Evolutionary conservation across 2,797 vertebrate species (phyloP), one percentile per base, ranked within the genome.

Genomic region (Yasuhikotakia modesta): DNA sequence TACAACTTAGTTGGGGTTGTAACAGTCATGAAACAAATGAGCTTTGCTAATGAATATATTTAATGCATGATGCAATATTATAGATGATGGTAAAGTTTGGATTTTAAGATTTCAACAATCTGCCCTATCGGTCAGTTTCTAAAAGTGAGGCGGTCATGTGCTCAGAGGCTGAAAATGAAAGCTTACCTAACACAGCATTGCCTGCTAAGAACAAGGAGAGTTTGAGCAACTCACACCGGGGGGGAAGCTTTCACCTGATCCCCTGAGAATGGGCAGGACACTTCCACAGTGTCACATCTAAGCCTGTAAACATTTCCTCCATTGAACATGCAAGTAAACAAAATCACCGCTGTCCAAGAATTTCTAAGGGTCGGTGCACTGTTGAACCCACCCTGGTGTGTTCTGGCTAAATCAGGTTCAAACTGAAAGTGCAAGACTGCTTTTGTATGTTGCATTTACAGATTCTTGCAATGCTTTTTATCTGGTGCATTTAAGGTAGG

Each of bases 261-360:
- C 91, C 92, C 73, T 81, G 91, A 90, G 93, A 91, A 88, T 88
- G 92, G 91, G 93, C 86, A 89, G 89, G 89, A 88, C 85, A 82
- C 85, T 91, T 92, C 90, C 90, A 92, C 85, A 73, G 67, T 91
- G 88, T 90, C 86, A 90, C 75, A 87, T 83, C 86, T 85, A 81
- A 83, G 85, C 85, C 82, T 86, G 90, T 90, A 91, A 92, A 92
- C 92, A 92, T 92, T 93, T 93, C 93, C 92, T 91, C 60, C 75
- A 83, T 52, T 81, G 32, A 27, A 82, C 81, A 70, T 88, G 81
- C 73, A 87, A 88, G 87, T 91, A 88, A 90, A 92, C 89, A 93
- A 90, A 86, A 88, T 82, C 79, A 86, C 82, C 81, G 85, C 87
- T 82, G 75, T 86, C 74, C 79, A 85, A 70, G 77, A 85, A 78